These are phyloP conservation scores for Andrena flavipes DNA, from an alignment of 2,888 invertebrate species.

Conservation along the genomic window DNA sequence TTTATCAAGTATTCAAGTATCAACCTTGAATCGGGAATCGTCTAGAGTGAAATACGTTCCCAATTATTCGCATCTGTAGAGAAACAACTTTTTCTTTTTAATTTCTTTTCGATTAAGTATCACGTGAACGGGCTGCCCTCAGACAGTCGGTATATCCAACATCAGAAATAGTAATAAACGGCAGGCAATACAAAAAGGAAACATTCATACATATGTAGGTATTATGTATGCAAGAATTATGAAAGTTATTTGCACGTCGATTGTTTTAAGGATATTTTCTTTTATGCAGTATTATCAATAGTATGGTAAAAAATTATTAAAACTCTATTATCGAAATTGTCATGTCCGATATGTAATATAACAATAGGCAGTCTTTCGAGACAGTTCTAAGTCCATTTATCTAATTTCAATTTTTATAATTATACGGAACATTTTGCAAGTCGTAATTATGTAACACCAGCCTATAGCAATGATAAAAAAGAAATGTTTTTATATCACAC, in stretches of 20 bases:
- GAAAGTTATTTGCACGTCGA: too few relatives aligned
- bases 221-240: too few relatives aligned
- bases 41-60: background rate
- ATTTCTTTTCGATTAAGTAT: background rate
- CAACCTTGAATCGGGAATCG: background rate
- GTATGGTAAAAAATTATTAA: too few relatives aligned
- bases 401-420: too few relatives aligned
- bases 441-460: background rate
- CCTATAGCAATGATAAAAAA: background rate
- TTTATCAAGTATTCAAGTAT: background rate
- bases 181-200: background rate
- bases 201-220: background rate
- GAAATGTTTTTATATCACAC: constrained; percentile 4
- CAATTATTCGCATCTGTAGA: background rate
- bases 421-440: too few relatives aligned
- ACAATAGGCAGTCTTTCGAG: too few relatives aligned
- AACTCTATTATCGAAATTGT: too few relatives aligned
- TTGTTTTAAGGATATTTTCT: background rate
- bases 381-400: too few relatives aligned
- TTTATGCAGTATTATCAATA: too few relatives aligned
- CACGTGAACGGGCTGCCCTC: background rate
- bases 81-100: background rate
- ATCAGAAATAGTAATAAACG: background rate
- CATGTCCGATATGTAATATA: too few relatives aligned
- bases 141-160: background rate